phyloP scores from a whole-genome alignment of 2,797 vertebrate genomes.

The Sorex maritimensis region DNA sequence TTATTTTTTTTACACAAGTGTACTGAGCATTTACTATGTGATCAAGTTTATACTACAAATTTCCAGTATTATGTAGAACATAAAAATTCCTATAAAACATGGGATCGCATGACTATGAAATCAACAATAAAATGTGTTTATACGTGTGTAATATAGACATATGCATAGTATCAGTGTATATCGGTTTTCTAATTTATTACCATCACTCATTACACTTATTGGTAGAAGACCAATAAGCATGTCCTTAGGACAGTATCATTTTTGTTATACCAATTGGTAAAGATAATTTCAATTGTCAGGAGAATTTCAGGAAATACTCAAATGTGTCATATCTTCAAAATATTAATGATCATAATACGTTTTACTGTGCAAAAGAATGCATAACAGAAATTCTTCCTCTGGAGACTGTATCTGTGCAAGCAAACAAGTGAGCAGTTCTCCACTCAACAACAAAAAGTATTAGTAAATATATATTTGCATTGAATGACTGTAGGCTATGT shows the following conservation, averaged over 20 bases:
- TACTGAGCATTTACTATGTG: neutral
- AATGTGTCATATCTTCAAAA: neutral
- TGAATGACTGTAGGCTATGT: neutral
- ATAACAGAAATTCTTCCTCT: neutral
- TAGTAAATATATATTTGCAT: neutral
- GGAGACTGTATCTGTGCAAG: neutral
- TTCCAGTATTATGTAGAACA: neutral
- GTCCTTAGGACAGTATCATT: neutral
- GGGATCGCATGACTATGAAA: neutral
- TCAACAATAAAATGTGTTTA: neutral
- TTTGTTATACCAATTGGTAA: constrained; percentile 22
- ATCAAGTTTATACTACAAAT: neutral
- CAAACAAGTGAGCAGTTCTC: constrained; percentile 24
- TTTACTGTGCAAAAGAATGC: neutral
- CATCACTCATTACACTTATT: neutral
- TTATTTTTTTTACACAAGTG: constrained; percentile 24
- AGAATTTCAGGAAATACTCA: neutral
- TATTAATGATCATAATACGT: neutral
- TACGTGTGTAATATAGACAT: neutral
- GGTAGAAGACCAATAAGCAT: neutral
- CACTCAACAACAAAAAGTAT: neutral
- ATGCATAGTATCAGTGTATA: too few species aligned
- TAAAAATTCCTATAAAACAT: neutral
- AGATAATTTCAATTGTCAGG: neutral
- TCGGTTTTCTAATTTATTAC: neutral